Evolutionary conservation across 2,888 invertebrate genomes (phyloP), one percentile per base, ranked within the genome.

Genomic region (Lomographa bimaculata): DNA sequence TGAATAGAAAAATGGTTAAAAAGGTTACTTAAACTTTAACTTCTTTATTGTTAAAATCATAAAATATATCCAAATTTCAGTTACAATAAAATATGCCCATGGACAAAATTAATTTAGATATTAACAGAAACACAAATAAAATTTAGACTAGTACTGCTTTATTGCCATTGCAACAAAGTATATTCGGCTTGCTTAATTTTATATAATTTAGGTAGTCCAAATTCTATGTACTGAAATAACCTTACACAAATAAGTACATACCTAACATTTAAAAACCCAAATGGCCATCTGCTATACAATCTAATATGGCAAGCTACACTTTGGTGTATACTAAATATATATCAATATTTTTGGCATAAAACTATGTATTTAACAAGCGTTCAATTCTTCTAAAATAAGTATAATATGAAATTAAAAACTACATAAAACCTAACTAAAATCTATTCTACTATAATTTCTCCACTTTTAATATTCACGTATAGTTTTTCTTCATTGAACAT

Each of bases 251-350:
- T n/a, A 20, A 12, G 7, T 14, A 19, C 27, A 2, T 34, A 12
- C n/a, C 6, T 24, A 5, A 24, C 37, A 28, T 45, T 42, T 16
- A 12, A 12, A 9, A 51, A 39, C 47, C 60, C 63, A 71, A 71
- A 66, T 71, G 65, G 63, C 69, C 71, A 63, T 69, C 57, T 57
- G 57, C 54, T 75, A 68, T 77, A 72, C 62, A 71, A 70, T 71
- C 84, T 85, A 86, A 78, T 86, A 89, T 89, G 89, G 89, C 89
- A 89, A 87, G 83, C 74, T 79, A 79, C 62, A 77, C 86, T 89
- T 89, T 87, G 87, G 87, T 83, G 77, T 81, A 70, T 71, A 78
- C 71, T 62, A 71, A 75, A 12, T 29, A 27, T 18, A 20, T 17
- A 43, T 26, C 25, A 39, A 40, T 34, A 39, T 43, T 51, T 48